phyloP scores from a whole-genome alignment of 2,797 vertebrate species.

The Pangasius macronema region DNA sequence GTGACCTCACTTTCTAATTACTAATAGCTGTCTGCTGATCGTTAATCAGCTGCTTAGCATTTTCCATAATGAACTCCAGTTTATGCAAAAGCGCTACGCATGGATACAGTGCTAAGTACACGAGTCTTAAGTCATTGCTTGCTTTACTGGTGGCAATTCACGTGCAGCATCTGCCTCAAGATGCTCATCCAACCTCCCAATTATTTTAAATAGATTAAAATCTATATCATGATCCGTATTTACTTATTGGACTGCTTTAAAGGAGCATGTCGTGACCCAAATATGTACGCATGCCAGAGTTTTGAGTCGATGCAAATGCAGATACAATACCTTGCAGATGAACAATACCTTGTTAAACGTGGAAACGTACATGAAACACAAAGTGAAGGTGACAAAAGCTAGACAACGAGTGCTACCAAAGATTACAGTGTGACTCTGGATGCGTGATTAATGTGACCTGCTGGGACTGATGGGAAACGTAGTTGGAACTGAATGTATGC shows the following conservation, averaged over 20 bases:
- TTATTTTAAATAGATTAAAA: neutral
- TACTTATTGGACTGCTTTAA: neutral
- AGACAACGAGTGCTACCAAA: neutral
- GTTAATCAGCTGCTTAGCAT: neutral
- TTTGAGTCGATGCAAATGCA: neutral
- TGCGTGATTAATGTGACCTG: neutral
- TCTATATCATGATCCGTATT: neutral
- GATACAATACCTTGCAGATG: neutral
- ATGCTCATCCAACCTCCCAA: neutral
- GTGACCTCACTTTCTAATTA: slow-evolving; percentile 44
- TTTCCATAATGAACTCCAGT: neutral
- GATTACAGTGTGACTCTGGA: neutral
- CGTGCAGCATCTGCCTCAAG: neutral
- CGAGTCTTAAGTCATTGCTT: neutral
- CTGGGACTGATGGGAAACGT: neutral
- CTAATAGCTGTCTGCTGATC: neutral
- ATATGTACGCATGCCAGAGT: neutral
- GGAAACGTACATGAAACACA: neutral
- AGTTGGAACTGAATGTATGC: neutral
- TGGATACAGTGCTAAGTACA: neutral
- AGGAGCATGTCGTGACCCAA: neutral
- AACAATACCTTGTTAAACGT: neutral
- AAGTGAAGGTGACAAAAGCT: neutral
- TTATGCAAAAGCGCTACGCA: neutral
- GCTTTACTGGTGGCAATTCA: neutral